Evolutionary conservation across 2,888 invertebrate species (phyloP).

Genomic region (Drosophila prostipennis): DNA sequence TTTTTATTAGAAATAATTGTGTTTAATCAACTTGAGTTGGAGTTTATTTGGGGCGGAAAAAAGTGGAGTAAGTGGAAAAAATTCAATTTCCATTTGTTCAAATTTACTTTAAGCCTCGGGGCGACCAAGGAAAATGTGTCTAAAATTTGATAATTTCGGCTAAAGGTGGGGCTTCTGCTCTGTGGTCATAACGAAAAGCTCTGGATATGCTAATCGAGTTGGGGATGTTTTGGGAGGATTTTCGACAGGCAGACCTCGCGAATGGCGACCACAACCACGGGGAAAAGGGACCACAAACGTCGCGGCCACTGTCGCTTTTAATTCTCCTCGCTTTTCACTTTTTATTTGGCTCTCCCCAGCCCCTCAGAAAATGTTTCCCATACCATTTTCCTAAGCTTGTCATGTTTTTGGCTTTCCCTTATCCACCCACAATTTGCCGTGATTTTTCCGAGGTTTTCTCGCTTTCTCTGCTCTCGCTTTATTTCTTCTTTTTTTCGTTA

Average conservation of each 20-base stretch:
- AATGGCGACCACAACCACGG: conserved; percentile 66
- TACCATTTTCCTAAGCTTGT: conserved; percentile 53
- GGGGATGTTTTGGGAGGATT: conserved; percentile 42
- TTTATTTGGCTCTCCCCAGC: conserved; percentile 18
- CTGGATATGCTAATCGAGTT: conserved; percentile 77
- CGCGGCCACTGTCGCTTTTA: conserved; percentile 74
- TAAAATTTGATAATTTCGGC: conserved; percentile 73
- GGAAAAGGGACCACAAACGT: conserved; percentile 64
- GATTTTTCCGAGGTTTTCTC: conserved; percentile 63
- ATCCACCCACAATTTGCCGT: conserved; percentile 23
- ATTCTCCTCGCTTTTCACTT: conserved; percentile 59
- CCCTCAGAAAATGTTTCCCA: too few relatives aligned
- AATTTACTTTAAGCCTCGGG: conserved; percentile 64
- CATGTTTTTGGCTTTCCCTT: conserved; percentile 44
- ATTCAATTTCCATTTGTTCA: conserved; percentile 67
- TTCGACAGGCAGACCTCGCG: conserved; percentile 31
- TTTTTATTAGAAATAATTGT: conserved; percentile 68
- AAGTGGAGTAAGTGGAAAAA: conserved; percentile 16
- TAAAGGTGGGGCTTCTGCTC: conserved; percentile 7
- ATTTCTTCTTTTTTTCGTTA: conserved; percentile 11
- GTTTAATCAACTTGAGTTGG: conserved; percentile 31
- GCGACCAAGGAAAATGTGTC: conserved; percentile 57
- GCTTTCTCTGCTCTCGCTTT: conserved; percentile 32
- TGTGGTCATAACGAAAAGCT: conserved; percentile 59
- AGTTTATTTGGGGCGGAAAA: conserved; percentile 5